phyloP scores from a whole-genome alignment of 2,888 invertebrate genomes.

The Lepidonotus clava region DNA sequence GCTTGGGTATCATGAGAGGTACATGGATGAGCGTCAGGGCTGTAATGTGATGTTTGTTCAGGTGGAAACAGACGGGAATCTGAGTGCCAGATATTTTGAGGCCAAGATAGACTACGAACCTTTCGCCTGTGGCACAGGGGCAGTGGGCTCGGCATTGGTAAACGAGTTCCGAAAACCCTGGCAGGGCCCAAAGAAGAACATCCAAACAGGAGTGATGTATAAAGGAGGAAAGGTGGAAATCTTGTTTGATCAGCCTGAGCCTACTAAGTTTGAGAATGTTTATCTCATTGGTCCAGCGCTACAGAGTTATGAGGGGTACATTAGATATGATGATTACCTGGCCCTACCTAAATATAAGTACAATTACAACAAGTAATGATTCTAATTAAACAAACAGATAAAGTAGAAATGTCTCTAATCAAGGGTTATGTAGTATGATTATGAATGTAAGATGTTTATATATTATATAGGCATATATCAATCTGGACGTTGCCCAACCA shows the following conservation, averaged over 20 bases:
- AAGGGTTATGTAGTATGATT: no score
- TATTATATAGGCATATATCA: no score
- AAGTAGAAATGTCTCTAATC: no score
- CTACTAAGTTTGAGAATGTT: background rate
- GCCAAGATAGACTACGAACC: slow-evolving; percentile 69
- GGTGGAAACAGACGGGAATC: background rate
- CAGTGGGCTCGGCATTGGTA: slow-evolving; percentile 63
- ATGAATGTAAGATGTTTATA: no score
- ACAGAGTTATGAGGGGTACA: background rate
- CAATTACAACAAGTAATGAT: background rate
- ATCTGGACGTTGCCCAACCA: no score
- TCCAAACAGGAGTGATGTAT: background rate
- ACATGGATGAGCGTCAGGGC: slow-evolving; percentile 57
- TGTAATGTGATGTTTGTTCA: slow-evolving; percentile 66
- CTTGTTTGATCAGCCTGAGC: background rate
- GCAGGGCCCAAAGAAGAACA: background rate
- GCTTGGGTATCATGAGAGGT: slow-evolving; percentile 54
- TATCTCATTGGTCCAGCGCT: background rate
- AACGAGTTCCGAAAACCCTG: background rate
- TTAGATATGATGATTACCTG: background rate
- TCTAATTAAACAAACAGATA: no score
- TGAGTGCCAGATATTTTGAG: slow-evolving; percentile 66
- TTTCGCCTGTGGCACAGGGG: slow-evolving; percentile 68
- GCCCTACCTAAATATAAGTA: background rate
- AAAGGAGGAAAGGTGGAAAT: background rate